Evolutionary conservation across 2,888 invertebrate species (phyloP), one percentile per base, ranked within the genome.

Genomic region (Drosophila tanythrix): DNA sequence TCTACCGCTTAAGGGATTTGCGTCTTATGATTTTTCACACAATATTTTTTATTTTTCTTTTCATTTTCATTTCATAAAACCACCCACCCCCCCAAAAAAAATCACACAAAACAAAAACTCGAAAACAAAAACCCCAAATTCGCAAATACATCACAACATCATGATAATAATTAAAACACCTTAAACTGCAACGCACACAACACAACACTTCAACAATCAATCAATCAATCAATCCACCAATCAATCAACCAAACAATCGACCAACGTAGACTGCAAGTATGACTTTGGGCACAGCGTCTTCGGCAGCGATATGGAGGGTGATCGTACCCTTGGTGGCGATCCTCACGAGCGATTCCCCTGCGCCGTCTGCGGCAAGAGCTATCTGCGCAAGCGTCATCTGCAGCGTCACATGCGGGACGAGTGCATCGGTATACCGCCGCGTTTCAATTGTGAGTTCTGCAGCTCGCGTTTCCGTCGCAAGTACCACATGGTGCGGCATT

Each of bases 361-460:
- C 89, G 90, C 92, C 61, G 94, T 94, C 53, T 95, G 95, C 81
- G 94, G 94, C 79, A 94, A 95, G 91, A 94, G 94, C 70, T 95
- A 95, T 90, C 93, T 94, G 85, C 93, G 95, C 52, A 95, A 95
- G 88, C 94, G 95, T 51, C 95, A 95, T 70, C 90, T 95, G 69
- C 94, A 94, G 77, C 93, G 95, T 11, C 95, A 95, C 79, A 92
- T 94, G 82, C 93, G 94, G 53, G 94, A 93, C 77, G 94, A 94
- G 83, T 94, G 94, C 79, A 93, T 94, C 64, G 94, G 93, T 70
- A 93, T 94, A 70, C 93, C 93, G 75, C 94, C 94, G 38, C 92
- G 94, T 33, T 94, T 94, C 87, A 93, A 93, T 72, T 94, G 94
- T 81, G 92, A 93, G 46, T 84, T 93, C 60, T 94, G 94, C 77